Percentiles rank a stretch among this genome's conserved stretches.
Conservation (phyloP, 2,888 invertebrate genomes). For the Melanargia galathea region DNA sequence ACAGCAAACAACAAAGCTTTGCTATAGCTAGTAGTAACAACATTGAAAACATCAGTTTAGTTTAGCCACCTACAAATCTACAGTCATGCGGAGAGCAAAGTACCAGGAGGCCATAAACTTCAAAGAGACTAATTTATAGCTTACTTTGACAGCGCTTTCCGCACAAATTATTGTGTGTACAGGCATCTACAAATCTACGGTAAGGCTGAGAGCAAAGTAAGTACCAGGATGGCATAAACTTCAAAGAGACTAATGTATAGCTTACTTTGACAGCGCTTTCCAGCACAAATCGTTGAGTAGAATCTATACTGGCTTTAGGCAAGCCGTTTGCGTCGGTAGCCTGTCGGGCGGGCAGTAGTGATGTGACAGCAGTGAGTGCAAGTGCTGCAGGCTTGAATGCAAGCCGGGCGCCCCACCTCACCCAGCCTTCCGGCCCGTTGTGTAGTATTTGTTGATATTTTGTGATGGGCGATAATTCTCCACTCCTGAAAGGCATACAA, state of each 20-base stretch:
- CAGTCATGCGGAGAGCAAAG: too few relatives aligned
- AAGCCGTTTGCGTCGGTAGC: slow-evolving; percentile 62
- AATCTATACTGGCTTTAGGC: slow-evolving; percentile 68
- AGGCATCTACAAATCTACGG: too few relatives aligned
- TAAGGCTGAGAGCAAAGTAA: too few relatives aligned
- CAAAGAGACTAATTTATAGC: too few relatives aligned
- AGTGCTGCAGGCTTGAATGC: slow-evolving; percentile 71
- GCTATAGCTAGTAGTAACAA: too few relatives aligned
- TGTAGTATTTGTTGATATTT: slow-evolving; percentile 73
- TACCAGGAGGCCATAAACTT: too few relatives aligned
- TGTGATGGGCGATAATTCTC: slow-evolving; percentile 63
- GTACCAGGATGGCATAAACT: too few relatives aligned
- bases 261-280: slow-evolving; percentile 68
- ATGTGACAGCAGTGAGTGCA: slow-evolving; percentile 65
- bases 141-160: too few relatives aligned
- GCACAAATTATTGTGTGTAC: too few relatives aligned
- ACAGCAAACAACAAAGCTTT: too few relatives aligned
- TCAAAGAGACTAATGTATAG: neutral
- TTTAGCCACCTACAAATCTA: too few relatives aligned
- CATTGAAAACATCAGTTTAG: too few relatives aligned
- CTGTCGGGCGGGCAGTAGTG: slow-evolving; percentile 62
- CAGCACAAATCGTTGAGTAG: slow-evolving; percentile 70
- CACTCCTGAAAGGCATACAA: slow-evolving; percentile 54
- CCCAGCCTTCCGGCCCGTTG: slow-evolving; percentile 71
- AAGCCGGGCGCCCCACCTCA: slow-evolving; percentile 69